Evolutionary conservation across 1,140 invertebrate genomes (phyloP).

Genomic region (Melipona quadrifasciata): DNA sequence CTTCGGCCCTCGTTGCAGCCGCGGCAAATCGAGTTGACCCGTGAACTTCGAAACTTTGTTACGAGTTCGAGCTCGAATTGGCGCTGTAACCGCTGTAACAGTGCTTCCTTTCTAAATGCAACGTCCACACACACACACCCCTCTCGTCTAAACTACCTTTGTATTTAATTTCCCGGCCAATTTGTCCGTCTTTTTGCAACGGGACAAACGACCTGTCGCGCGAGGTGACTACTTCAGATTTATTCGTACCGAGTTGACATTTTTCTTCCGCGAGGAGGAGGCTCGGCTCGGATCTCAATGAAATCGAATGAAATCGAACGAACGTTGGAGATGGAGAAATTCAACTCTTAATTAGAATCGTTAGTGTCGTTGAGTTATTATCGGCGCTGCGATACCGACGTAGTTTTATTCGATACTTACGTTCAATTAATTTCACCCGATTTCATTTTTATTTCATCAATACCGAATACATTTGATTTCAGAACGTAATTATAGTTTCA

Average conservation of each 20-base stretch:
- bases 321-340: neutral
- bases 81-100: constrained; percentile 53
- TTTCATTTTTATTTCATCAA: too few species aligned
- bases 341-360: too few species aligned
- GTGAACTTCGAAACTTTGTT: constrained; percentile 66
- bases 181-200: constrained; percentile 5
- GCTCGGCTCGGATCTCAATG: rapidly evolving
- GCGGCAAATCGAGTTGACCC: constrained; percentile 64
- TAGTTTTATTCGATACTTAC: too few species aligned
- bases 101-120: constrained; percentile 51
- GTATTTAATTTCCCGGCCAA: constrained; percentile 59
- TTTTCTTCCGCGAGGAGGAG: neutral
- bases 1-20: constrained; percentile 52
- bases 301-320: neutral
- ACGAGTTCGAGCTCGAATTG: constrained; percentile 56
- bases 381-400: too few species aligned
- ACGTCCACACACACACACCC: neutral
- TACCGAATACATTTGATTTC: too few species aligned
- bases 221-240: too few species aligned
- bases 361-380: too few species aligned
- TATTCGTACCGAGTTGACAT: neutral
- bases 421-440: too few species aligned
- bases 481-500: neutral
- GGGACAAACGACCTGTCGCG: neutral
- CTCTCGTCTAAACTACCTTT: neutral